Evolutionary conservation across 2,113 vertebrate genomes (phyloP), one percentile per base, ranked within the genome.

Genomic region (Oncorhynchus clarkii): DNA sequence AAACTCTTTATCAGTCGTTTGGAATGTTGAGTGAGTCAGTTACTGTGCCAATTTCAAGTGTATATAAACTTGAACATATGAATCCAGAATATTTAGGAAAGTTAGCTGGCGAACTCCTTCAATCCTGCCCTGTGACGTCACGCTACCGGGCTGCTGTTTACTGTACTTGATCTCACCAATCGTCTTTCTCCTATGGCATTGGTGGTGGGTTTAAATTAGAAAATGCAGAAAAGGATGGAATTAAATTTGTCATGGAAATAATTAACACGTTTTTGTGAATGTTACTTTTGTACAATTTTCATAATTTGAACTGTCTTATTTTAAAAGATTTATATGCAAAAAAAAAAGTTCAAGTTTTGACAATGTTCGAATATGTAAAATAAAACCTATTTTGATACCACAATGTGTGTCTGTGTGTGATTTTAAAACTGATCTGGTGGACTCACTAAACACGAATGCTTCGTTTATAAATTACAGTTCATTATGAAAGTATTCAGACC

Each of bases 311-410:
- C 84, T 84, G 84, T 80, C 73, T 92, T 85, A 87, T 93, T 93
- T 89, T 89, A 82, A 90, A 90, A 90, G 76, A 85, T 93, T 94
- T 90, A 92, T 92, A 93, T 93, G 92, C 90, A 93, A 92, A 86
- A 86, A 86, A 86, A 20, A 57, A 62, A 22, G 86, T 90, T 89
- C 91, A 82, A 78, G 84, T 93, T 93, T 93, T 90, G 88, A 91
- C 88, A 91, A 89, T 89, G 88, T 89, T 93, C 80, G 87, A 84
- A 77, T 67, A 88, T 90, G 85, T 90, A 82, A 91, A 94, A 93
- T 93, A 92, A 94, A 93, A 82, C 83, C 85, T 92, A 94, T 94
- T 93, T 94, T 94, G 89, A 90, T 94, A 94, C 84, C 82, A 86
- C 71, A 86, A 78, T 70, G 27, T 70, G n/a, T 27, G 80, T 72